phyloP scores from a whole-genome alignment of 2,113 vertebrate genomes.

The Xiphorhynchus elegans region DNA sequence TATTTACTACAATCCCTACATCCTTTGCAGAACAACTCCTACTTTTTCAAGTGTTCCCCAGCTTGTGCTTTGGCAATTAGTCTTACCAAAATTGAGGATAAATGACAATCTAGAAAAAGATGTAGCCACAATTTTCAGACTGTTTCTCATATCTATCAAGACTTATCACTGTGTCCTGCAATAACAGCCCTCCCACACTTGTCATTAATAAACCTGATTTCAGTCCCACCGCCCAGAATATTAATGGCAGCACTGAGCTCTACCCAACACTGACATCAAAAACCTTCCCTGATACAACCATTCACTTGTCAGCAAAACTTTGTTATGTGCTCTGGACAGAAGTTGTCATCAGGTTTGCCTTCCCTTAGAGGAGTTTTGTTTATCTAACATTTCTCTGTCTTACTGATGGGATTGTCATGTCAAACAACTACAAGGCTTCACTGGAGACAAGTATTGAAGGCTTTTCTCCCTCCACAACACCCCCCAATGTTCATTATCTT shows the following conservation, averaged over 20 bases:
- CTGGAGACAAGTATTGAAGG: neutral
- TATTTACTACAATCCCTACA: neutral
- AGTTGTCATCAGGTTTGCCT: neutral
- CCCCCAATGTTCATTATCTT: neutral
- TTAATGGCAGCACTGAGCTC: neutral
- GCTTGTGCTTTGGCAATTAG: neutral
- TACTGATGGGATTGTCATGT: neutral
- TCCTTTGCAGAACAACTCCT: neutral
- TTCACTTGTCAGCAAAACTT: neutral
- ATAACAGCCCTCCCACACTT: neutral
- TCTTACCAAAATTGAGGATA: neutral
- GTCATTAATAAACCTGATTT: neutral
- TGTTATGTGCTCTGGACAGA: neutral
- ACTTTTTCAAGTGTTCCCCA: neutral
- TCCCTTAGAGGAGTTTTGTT: neutral
- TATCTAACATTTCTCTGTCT: neutral
- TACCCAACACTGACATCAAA: neutral
- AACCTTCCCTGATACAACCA: neutral
- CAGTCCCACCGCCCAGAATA: neutral
- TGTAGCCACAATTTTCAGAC: neutral
- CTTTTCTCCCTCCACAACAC: neutral
- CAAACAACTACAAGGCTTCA: neutral
- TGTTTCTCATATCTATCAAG: neutral
- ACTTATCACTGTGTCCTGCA: accelerated
- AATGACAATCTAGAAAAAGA: neutral